These are phyloP conservation scores for Pseudochromis fuscus DNA, from an alignment of 2,797 vertebrate species.

Conservation along the genomic window DNA sequence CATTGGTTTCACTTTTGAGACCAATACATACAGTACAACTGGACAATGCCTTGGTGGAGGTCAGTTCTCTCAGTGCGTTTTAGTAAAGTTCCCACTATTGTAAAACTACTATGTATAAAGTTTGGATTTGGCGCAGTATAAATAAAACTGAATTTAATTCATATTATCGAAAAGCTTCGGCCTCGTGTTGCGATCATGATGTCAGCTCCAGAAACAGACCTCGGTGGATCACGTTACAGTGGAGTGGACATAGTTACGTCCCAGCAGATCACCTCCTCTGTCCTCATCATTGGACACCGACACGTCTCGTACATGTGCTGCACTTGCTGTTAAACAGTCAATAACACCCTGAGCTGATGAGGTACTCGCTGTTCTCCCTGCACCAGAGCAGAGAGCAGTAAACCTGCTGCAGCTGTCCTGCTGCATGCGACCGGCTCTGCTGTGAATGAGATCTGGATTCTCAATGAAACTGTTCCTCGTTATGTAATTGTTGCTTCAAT, in stretches of 20 bases:
- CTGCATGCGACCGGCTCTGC: not conserved
- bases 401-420: slow-evolving; percentile 56
- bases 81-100: no score
- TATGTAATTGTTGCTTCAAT: slow-evolving; percentile 43
- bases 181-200: not conserved
- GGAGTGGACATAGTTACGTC: no score
- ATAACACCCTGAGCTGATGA: slow-evolving; percentile 13
- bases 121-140: no score
- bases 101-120: no score
- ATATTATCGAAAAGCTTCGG: no score
- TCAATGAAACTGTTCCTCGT: slow-evolving; percentile 29
- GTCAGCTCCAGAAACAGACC: not conserved
- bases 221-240: not conserved
- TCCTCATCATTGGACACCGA: no score
- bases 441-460: slow-evolving; percentile 32
- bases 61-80: no score
- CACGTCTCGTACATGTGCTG: not conserved
- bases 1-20: no score
- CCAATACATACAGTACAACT: no score
- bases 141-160: no score
- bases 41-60: no score
- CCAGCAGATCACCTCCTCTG: no score
- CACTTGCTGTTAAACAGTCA: slow-evolving; percentile 12
- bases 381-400: slow-evolving; percentile 24
- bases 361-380: slow-evolving; percentile 34